phyloP scores from a whole-genome alignment of 2,113 vertebrate species.

The Cricetomys ansorgei region DNA sequence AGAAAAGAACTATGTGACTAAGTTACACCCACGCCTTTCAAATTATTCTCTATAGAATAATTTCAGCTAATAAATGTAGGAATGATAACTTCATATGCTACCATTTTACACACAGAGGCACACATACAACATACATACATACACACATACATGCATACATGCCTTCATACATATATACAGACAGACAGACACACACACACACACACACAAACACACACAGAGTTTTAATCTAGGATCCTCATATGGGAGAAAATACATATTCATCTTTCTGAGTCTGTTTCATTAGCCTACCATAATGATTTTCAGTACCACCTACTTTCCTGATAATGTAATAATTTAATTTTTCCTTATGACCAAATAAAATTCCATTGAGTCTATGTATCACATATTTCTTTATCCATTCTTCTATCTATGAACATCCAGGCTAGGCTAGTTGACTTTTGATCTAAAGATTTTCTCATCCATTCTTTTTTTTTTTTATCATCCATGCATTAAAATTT shows the following conservation, averaged over 20 bases:
- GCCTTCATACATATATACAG: too few relatives aligned
- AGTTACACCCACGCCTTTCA: background rate
- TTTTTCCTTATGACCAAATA: background rate
- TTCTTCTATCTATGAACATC: background rate
- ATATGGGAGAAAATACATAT: background rate
- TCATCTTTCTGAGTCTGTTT: background rate
- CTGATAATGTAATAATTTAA: background rate
- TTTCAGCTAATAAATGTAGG: background rate
- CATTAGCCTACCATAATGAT: background rate
- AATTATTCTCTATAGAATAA: background rate
- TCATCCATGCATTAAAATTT: background rate
- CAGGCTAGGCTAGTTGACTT: background rate
- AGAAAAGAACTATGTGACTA: background rate
- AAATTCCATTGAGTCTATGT: background rate
- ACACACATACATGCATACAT: too few relatives aligned
- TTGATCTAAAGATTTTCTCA: conserved; percentile 15
- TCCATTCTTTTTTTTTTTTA: background rate
- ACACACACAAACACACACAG: background rate
- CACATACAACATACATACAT: too few relatives aligned
- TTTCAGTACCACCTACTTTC: background rate
- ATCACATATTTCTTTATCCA: background rate
- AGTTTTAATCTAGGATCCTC: background rate
- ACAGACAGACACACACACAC: background rate
- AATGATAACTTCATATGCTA: background rate
- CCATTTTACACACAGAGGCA: background rate